Conservation (phyloP, 2,797 vertebrate species). For the Choloepus didactylus region DNA sequence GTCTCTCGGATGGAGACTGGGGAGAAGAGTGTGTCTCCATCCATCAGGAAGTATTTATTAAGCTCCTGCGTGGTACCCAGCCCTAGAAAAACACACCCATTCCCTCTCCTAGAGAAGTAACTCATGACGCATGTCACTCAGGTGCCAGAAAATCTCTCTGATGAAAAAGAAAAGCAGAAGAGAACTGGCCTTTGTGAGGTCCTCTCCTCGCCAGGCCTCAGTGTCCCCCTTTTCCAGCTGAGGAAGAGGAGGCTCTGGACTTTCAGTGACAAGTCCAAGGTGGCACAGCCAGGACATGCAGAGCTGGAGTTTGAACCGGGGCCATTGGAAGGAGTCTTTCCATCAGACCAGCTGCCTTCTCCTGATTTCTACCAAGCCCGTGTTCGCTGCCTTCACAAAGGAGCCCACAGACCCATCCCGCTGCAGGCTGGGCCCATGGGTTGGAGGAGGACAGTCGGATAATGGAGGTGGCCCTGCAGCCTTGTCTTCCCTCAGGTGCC, state of each 20-base stretch:
- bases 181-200: neutral
- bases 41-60: conserved; percentile 50
- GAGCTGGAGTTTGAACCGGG: neutral
- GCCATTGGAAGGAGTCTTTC: neutral
- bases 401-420: neutral
- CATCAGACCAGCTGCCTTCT: neutral
- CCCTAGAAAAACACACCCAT: conserved; percentile 15
- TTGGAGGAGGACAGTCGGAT: neutral
- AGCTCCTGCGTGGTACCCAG: conserved; percentile 4
- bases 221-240: neutral
- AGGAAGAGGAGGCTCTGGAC: neutral
- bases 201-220: neutral
- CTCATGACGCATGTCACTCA: neutral
- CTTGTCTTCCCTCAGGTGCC: neutral
- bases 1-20: conserved; percentile 8
- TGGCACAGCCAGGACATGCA: neutral
- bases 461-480: neutral
- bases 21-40: neutral
- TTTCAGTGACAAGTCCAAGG: neutral
- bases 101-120: conserved; percentile 8
- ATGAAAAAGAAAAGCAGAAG: neutral
- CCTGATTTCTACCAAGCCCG: neutral
- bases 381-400: neutral
- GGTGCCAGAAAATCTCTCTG: conserved; percentile 16
- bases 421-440: neutral